These are phyloP conservation scores for Philotrypesis tridentata DNA, from an alignment of 1,140 invertebrate species.

Conservation along the genomic window DNA sequence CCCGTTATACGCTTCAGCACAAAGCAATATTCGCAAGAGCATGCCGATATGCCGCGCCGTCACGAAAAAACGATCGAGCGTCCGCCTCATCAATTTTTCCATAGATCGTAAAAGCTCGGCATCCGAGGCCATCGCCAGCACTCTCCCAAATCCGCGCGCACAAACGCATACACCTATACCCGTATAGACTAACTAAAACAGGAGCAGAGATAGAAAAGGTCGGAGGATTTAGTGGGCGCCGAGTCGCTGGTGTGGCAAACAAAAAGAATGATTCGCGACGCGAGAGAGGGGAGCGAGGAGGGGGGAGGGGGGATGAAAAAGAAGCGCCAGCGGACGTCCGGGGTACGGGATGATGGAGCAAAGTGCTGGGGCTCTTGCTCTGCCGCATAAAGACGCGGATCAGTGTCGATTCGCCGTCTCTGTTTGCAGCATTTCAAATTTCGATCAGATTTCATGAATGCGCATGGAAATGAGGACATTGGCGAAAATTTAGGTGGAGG, in stretches of 20 bases:
- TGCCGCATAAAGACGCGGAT: neutral
- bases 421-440: conserved; percentile 52
- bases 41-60: no score
- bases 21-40: no score
- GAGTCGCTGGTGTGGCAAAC: conserved; percentile 42
- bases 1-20: no score
- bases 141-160: neutral
- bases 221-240: conserved; percentile 47
- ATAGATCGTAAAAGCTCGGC: neutral
- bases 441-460: conserved; percentile 50
- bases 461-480: no score
- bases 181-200: neutral
- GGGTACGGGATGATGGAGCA: neutral
- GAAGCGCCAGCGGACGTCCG: neutral
- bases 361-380: neutral
- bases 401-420: conserved; percentile 39
- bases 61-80: neutral
- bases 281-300: neutral
- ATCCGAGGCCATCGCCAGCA: neutral
- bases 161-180: neutral
- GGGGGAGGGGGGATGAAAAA: neutral
- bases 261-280: conserved; percentile 44
- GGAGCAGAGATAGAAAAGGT: neutral
- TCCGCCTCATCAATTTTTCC: neutral
- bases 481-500: no score